Percentiles rank a stretch among this genome's conserved stretches.
Evolutionary conservation across 2,888 invertebrate genomes (phyloP).

Genomic region (Netelia melanura): DNA sequence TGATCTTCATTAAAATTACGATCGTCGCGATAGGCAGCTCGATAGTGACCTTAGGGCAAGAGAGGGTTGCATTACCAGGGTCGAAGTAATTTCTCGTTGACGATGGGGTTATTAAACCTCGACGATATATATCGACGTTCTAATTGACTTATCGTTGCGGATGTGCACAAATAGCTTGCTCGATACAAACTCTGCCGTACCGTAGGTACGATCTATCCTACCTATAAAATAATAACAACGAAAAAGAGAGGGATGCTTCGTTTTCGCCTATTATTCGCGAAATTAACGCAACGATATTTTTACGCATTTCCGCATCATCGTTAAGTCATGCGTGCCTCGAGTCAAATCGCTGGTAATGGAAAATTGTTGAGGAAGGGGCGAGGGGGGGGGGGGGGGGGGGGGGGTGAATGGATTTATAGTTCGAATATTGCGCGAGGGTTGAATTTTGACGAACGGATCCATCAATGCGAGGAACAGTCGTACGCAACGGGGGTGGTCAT

Average conservation of each 20-base stretch:
- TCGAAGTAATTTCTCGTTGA: slow-evolving; percentile 14
- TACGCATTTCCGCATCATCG: neutral
- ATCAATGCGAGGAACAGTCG: too few relatives aligned
- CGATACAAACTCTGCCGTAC: neutral
- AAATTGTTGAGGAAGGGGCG: too few relatives aligned
- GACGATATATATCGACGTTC: slow-evolving; percentile 1
- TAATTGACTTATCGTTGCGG: slow-evolving; percentile 55
- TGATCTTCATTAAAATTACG: slow-evolving; percentile 44
- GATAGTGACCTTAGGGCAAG: neutral
- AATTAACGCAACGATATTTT: slow-evolving; percentile 39
- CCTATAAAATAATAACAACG: neutral
- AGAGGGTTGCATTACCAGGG: neutral
- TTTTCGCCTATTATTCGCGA: slow-evolving; percentile 43
- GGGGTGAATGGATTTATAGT: too few relatives aligned
- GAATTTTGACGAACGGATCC: too few relatives aligned
- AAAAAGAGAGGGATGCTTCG: slow-evolving; percentile 16
- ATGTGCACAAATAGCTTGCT: neutral
- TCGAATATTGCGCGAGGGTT: too few relatives aligned
- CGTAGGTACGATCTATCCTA: neutral
- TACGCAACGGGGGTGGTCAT: too few relatives aligned
- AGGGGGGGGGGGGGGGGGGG: too few relatives aligned
- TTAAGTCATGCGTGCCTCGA: slow-evolving; percentile 11
- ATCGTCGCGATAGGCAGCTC: neutral
- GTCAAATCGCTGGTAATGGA: too few relatives aligned
- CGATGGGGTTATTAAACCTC: slow-evolving; percentile 44